Percentiles rank a stretch among this genome's conserved stretches.
Evolutionary conservation across 2,888 invertebrate genomes (phyloP).

Genomic region (Mantis religiosa): DNA sequence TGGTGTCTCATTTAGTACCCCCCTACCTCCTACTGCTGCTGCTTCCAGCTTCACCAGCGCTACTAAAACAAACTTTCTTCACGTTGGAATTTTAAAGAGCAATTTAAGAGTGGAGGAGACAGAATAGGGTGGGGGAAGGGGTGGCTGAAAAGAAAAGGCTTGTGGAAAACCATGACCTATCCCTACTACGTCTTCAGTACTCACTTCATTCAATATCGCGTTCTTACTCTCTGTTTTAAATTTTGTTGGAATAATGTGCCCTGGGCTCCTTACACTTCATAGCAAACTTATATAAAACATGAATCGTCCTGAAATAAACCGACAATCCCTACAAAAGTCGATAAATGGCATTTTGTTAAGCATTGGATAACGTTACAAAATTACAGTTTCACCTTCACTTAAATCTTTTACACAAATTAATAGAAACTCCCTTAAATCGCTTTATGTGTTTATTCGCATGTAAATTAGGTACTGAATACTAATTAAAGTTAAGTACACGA

Average conservation of each 20-base stretch:
- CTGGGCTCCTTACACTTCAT: not conserved
- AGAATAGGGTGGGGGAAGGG: not conserved
- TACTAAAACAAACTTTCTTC: constrained; percentile 31
- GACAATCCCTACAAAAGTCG: too few species aligned
- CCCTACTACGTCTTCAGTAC: constrained; percentile 15
- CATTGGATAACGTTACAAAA: too few species aligned
- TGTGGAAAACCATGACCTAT: constrained; percentile 17
- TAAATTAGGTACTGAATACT: too few species aligned
- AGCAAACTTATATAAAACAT: not conserved
- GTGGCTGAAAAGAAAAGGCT: constrained; percentile 5
- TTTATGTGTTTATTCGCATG: too few species aligned
- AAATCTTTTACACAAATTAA: too few species aligned
- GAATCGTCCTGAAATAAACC: too few species aligned
- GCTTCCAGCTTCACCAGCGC: not conserved
- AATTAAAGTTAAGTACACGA: too few species aligned
- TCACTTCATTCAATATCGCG: constrained; percentile 10
- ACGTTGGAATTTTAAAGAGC: constrained; percentile 32
- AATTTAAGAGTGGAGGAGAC: constrained; percentile 28
- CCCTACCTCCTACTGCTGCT: not conserved
- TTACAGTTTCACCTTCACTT: too few species aligned
- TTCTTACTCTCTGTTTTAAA: not conserved
- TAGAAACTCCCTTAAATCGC: too few species aligned
- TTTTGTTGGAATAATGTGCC: not conserved
- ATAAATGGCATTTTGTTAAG: too few species aligned
- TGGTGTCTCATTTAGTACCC: constrained; percentile 28